These are phyloP conservation scores for Oncorhynchus keta DNA, from an alignment of 2,113 vertebrate species.

Conservation along the genomic window DNA sequence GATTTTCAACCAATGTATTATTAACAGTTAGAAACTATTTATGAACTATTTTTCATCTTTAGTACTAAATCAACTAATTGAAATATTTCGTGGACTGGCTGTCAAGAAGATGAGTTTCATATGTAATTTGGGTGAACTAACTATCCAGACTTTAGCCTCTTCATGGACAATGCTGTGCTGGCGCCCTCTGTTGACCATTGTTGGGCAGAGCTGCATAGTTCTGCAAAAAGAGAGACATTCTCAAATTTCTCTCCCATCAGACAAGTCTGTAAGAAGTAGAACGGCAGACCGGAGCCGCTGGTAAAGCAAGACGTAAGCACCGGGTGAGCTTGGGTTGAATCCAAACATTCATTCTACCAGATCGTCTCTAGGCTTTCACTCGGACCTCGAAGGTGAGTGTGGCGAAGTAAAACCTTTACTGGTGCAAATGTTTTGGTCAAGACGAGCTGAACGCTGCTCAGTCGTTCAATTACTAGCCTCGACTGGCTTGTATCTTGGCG, in stretches of 20 bases:
- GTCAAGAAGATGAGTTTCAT: too few species aligned
- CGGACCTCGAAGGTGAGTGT: conserved; percentile 56
- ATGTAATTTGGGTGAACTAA: too few species aligned
- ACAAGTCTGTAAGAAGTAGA: conserved; percentile 45
- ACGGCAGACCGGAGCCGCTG: conserved; percentile 52
- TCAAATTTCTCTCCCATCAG: conserved; percentile 67
- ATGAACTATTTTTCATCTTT: too few species aligned
- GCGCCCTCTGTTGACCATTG: conserved; percentile 67
- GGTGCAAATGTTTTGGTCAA: conserved; percentile 36
- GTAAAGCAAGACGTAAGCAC: conserved; percentile 43
- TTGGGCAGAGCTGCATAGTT: conserved; percentile 44
- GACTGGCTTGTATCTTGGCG: conserved; percentile 32
- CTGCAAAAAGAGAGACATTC: conserved; percentile 64
- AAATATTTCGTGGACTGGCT: too few species aligned
- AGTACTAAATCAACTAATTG: too few species aligned
- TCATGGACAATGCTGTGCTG: conserved; percentile 15
- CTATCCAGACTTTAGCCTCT: conserved; percentile 3
- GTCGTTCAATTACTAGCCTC: neutral
- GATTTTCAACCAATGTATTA: too few species aligned
- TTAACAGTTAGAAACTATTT: too few species aligned
- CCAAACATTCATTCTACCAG: neutral
- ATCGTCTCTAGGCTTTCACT: too few species aligned
- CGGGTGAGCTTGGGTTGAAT: conserved; percentile 12
- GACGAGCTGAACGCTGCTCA: conserved; percentile 39
- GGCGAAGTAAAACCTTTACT: conserved; percentile 10